A percentile compares a stretch with the other conserved stretches of the same genome.
These are phyloP conservation scores for Ips typographus DNA, from an alignment of 1,140 invertebrate species.

Conservation along the genomic window DNA sequence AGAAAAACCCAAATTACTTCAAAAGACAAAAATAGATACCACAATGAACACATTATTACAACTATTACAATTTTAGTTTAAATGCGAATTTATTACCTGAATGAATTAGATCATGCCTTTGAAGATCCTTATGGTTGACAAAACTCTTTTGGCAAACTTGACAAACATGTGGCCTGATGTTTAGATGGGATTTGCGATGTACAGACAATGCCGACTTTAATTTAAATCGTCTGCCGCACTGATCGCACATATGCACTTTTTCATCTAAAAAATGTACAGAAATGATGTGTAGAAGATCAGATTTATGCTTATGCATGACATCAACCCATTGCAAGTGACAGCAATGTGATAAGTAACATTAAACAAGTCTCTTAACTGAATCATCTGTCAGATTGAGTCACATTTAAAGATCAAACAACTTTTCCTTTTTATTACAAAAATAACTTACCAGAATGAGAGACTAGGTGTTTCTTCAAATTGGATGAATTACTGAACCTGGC, in stretches of 20 bases:
- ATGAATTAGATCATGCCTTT: conserved; percentile 57
- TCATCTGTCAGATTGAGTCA: background rate
- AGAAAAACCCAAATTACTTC: background rate
- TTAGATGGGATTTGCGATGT: conserved; percentile 49
- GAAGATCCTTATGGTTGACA: conserved; percentile 58
- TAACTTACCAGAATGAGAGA: conserved; percentile 57
- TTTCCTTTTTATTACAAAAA: background rate
- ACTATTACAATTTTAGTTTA: background rate
- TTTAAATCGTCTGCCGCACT: conserved; percentile 60
- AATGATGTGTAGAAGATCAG: background rate
- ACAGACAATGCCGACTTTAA: conserved; percentile 52
- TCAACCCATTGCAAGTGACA: background rate
- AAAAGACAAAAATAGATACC: background rate
- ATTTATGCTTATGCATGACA: background rate
- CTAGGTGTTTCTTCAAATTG: conserved; percentile 57
- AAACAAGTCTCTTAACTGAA: too few species aligned
- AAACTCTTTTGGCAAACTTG: conserved; percentile 57
- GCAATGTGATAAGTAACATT: too few species aligned
- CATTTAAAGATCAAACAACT: background rate
- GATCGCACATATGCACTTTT: conserved; percentile 56
- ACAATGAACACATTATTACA: too few species aligned
- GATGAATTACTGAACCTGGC: conserved; percentile 57
- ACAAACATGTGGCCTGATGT: conserved; percentile 54
- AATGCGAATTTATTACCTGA: conserved; percentile 50
- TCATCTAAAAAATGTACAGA: conserved; percentile 52